These are phyloP conservation scores for Pseudochirops corinnae DNA, from an alignment of 2,797 vertebrate species.

Conservation along the genomic window DNA sequence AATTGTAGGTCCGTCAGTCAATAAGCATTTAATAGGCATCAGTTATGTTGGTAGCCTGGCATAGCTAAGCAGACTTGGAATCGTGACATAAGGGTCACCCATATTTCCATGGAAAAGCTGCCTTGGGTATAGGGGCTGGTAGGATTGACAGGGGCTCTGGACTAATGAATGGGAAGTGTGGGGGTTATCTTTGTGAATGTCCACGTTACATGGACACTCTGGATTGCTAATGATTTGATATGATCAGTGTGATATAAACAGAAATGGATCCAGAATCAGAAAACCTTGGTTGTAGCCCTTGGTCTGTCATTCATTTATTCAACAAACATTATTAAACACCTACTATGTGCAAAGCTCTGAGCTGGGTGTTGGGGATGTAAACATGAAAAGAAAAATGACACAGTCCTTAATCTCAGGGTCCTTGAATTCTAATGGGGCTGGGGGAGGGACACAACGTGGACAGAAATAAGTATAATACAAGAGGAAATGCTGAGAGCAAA, in stretches of 20 bases:
- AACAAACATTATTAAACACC: not conserved
- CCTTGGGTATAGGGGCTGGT: not conserved
- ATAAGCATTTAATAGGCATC: not conserved
- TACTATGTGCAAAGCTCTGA: not conserved
- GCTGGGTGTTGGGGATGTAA: not conserved
- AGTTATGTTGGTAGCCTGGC: not conserved
- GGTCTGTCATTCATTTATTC: not conserved
- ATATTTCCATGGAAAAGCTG: not conserved
- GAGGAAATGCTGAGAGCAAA: not conserved
- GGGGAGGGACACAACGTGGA: not conserved
- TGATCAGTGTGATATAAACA: not conserved
- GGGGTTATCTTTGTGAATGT: not conserved
- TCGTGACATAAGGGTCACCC: not conserved
- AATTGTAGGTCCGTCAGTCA: not conserved
- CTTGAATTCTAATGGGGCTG: not conserved
- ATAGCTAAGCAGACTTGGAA: not conserved
- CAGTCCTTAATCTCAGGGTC: not conserved
- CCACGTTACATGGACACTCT: not conserved
- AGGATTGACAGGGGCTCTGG: not conserved
- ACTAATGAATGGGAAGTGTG: not conserved
- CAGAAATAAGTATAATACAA: not conserved
- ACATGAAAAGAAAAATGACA: not conserved
- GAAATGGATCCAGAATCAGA: not conserved
- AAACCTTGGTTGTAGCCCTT: not conserved
- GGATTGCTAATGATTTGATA: not conserved